Evolutionary conservation across 2,888 invertebrate species (phyloP), one percentile per base, ranked within the genome.

Genomic region (Synanthedon andrenaeformis): DNA sequence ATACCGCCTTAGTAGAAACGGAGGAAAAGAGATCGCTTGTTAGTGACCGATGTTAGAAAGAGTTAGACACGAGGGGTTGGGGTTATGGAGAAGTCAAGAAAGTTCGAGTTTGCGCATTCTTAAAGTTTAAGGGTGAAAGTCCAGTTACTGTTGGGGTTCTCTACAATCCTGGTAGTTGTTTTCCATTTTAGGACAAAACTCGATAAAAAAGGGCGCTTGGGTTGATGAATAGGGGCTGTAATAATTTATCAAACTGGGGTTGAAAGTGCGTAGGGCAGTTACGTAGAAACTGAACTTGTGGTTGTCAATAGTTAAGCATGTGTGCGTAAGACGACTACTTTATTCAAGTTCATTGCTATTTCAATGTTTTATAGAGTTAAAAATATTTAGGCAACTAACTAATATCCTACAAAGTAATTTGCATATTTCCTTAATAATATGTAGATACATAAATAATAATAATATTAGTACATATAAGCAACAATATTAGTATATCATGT

Each of bases 131-230:
- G 86, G 86, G 86, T 85, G 76, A 77, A 70, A 70, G 70, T 72
- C 66, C 63, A 64, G 62, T 62, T 61, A 77, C 79, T 77, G 61
- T 75, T 75, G 53, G 56, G 52, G 54, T 59, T 55, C 58, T 75
- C 79, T 86, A 80, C 51, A 58, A 62, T 61, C 87, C 86, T 85
- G 79, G 85, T 87, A 83, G 67, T 77, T 84, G 87, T 85, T 87
- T 87, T 86, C 85, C 87, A 87, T 86, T 87, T 87, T 87, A 86
- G 87, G 87, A 86, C 87, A 86, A 87, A 87, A 87, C 83, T 84
- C 72, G 72, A 81, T 82, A 86, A 87, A 87, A 86, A 87, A 86
- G 85, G 87, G 86, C 85, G 70, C 59, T 67, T 62, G 59, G 67
- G 70, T 48, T 51, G 52, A 53, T 55, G 56, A 52, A 51, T 42